Evolutionary conservation across 2,113 vertebrate genomes (phyloP), one percentile per base, ranked within the genome.

Genomic region (Halcyon malimbica): DNA sequence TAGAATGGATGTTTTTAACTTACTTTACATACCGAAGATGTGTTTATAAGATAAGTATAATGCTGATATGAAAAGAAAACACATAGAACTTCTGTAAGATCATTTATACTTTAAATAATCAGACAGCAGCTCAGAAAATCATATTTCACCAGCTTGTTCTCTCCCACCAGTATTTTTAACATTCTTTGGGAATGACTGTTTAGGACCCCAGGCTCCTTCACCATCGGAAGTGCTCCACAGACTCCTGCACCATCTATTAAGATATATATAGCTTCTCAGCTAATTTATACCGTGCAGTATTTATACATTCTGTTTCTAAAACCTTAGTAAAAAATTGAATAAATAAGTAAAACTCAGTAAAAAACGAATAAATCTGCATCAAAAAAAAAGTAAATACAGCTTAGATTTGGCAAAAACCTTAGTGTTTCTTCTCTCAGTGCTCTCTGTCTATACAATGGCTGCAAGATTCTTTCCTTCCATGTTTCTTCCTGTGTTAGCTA

Each of bases 1-100:
- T 90, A 83, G 51, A 93, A 83, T 74, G 26, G 33, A 70, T 93
- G 51, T 79, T 96, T 92, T 94, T 56, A 82, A 77, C 60, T 88
- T 83, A 69, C 44, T 86, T 81, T 83, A 68, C 5, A 5, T 85
- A 75, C 60, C 42, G 39, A 81, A 81, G 53, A 81, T 83, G 48
- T 95, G 39, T 92, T 93, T 94, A 50, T 83, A 92, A 90, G 92
- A 90, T 95, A 92, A 94, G 80, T 33, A 79, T 78, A 84, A 51
- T 29, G 16, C 2, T 79, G 86, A 92, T 93, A 81, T 37, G 71
- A 68, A 95, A 96, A 89, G 39, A 37, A 89, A 89, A 73, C 56
- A 78, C n/a, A 19, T 5, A 95, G 75, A 88, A 89, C 48, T 80
- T 54, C 37, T 90, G 7, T 89, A 75, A 83, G 78, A 88, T 83